Conservation (phyloP, 2,113 vertebrate genomes). For the Kobus ellipsiprymnus region DNA sequence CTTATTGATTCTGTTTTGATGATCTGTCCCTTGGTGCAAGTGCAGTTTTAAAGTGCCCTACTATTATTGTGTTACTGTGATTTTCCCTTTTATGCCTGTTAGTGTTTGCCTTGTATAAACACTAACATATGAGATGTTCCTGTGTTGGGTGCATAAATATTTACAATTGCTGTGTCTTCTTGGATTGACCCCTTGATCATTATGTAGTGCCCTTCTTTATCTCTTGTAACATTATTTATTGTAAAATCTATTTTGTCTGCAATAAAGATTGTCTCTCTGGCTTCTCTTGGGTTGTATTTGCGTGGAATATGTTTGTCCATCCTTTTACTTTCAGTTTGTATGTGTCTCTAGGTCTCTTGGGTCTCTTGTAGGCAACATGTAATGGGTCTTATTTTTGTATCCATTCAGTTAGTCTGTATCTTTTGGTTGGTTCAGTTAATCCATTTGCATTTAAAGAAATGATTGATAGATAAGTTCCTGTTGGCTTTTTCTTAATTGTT, state of each 20-base stretch:
- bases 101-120: neutral
- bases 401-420: neutral
- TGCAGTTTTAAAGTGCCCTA: neutral
- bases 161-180: neutral
- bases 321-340: neutral
- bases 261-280: neutral
- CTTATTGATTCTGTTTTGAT: neutral
- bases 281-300: neutral
- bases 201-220: neutral
- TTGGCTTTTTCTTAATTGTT: neutral
- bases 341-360: neutral
- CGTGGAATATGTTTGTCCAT: neutral
- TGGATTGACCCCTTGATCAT: neutral
- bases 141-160: neutral
- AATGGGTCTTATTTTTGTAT: neutral
- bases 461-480: neutral
- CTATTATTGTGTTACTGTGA: neutral
- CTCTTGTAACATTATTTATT: neutral
- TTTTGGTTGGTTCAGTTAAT: neutral
- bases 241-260: neutral
- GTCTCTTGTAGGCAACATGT: neutral
- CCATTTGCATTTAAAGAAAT: neutral
- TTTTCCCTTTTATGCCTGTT: neutral
- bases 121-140: neutral
- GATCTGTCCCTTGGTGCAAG: neutral